These are phyloP conservation scores for Sula dactylatra DNA, from an alignment of 2,113 vertebrate species.

Conservation along the genomic window DNA sequence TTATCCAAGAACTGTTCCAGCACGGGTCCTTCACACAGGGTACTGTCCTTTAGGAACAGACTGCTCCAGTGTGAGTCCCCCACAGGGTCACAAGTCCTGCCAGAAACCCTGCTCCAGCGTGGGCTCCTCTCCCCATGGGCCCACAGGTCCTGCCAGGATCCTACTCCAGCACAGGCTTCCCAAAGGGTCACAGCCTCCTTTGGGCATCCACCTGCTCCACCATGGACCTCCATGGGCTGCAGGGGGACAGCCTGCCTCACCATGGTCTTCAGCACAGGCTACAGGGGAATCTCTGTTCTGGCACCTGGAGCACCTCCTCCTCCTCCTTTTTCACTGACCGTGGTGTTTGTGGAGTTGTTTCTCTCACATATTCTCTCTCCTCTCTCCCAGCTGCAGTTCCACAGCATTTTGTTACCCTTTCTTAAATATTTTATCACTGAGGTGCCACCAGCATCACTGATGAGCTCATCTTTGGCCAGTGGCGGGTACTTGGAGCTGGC, in stretches of 20 bases:
- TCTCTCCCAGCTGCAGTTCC: background rate
- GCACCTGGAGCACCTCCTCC: background rate
- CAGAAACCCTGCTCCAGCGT: background rate
- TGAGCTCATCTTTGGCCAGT: background rate
- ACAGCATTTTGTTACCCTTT: background rate
- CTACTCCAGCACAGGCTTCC: background rate
- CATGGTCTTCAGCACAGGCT: background rate
- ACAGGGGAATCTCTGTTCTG: background rate
- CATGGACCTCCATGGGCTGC: background rate
- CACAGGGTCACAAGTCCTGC: background rate
- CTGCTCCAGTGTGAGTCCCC: background rate
- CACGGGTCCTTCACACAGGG: background rate
- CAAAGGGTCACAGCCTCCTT: background rate
- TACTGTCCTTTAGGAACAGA: background rate
- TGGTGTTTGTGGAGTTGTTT: background rate
- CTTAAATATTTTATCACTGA: background rate
- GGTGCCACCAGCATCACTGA: background rate
- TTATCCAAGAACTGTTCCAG: background rate
- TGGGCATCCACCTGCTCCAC: background rate
- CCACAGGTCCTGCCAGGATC: background rate
- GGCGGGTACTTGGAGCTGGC: background rate
- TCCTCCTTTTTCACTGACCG: background rate
- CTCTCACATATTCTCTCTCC: background rate
- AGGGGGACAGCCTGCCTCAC: background rate
- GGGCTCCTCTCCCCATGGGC: background rate